A percentile compares a stretch with the other conserved stretches of the same genome.
These are phyloP conservation scores for Tetranychus piercei DNA, from an alignment of 2,888 invertebrate genomes.

Conservation along the genomic window DNA sequence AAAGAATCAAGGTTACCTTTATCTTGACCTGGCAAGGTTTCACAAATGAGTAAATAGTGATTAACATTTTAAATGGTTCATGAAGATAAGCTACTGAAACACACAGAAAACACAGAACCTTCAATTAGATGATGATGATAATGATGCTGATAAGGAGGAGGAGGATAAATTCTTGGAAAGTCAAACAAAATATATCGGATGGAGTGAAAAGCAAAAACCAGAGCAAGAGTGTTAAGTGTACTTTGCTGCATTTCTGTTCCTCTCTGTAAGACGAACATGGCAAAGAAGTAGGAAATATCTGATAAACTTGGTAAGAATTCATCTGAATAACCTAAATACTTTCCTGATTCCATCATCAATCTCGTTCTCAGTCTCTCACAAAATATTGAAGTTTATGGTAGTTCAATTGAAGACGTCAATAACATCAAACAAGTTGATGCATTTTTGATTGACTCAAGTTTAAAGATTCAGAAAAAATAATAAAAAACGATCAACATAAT, in stretches of 20 bases:
- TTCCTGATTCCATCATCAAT: neutral
- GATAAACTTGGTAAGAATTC: neutral
- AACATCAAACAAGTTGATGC: too few species aligned
- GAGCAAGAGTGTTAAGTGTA: constrained; percentile 15
- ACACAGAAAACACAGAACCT: constrained; percentile 23
- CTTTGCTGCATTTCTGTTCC: too few species aligned
- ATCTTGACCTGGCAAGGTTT: neutral
- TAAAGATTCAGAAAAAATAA: too few species aligned
- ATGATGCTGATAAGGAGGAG: constrained; percentile 29
- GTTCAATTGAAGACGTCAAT: too few species aligned
- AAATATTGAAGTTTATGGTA: neutral
- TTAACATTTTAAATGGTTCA: constrained; percentile 21
- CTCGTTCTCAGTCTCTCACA: neutral
- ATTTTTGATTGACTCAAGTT: too few species aligned
- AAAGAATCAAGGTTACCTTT: neutral
- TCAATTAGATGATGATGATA: constrained; percentile 41
- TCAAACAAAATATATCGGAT: constrained; percentile 38
- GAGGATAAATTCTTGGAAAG: constrained; percentile 14
- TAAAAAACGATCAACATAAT: too few species aligned
- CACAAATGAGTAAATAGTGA: neutral
- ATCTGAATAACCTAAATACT: constrained; percentile 1
- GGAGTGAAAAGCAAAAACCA: constrained; percentile 43
- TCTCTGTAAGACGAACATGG: too few species aligned
- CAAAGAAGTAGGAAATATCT: neutral
- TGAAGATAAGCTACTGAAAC: constrained; percentile 22